These are phyloP conservation scores for Zaprionus lachaisei DNA, from an alignment of 1,140 invertebrate species.

Conservation along the genomic window DNA sequence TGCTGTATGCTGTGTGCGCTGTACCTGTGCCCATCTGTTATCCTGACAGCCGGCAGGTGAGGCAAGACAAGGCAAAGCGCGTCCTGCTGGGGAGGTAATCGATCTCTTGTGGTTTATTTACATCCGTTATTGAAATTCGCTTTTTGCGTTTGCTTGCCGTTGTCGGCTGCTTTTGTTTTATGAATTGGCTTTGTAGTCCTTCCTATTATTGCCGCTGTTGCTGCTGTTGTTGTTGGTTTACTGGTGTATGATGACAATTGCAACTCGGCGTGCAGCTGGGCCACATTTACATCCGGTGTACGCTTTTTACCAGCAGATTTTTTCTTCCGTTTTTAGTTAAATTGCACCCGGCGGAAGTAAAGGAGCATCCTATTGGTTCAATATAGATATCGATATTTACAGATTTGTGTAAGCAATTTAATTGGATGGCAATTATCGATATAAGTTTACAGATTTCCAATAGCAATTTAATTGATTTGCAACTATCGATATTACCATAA, in stretches of 20 bases:
- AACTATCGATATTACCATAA: neutral
- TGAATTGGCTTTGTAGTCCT: constrained; percentile 64
- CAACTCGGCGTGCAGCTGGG: constrained; percentile 75
- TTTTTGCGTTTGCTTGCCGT: constrained; percentile 51
- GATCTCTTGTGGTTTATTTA: constrained; percentile 81
- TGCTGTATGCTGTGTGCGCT: constrained; percentile 39
- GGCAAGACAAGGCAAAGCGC: neutral
- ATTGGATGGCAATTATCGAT: neutral
- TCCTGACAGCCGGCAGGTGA: constrained; percentile 68
- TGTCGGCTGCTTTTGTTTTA: constrained; percentile 67
- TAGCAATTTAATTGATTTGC: neutral
- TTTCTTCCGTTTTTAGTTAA: constrained; percentile 40
- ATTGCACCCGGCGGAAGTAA: constrained; percentile 63
- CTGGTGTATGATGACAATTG: constrained; percentile 72
- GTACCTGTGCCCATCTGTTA: constrained; percentile 74
- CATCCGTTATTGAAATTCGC: constrained; percentile 80
- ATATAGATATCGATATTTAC: constrained; percentile 51
- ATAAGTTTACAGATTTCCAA: neutral
- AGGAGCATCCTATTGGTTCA: constrained; percentile 39
- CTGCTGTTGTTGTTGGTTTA: constrained; percentile 17
- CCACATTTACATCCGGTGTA: constrained; percentile 70
- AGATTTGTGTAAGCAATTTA: constrained; percentile 12
- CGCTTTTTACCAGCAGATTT: constrained; percentile 66
- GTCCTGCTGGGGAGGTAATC: constrained; percentile 66
- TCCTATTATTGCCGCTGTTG: constrained; percentile 17